Evolutionary conservation across 2,888 invertebrate genomes (phyloP).

Genomic region (Tryphoninae sp.): DNA sequence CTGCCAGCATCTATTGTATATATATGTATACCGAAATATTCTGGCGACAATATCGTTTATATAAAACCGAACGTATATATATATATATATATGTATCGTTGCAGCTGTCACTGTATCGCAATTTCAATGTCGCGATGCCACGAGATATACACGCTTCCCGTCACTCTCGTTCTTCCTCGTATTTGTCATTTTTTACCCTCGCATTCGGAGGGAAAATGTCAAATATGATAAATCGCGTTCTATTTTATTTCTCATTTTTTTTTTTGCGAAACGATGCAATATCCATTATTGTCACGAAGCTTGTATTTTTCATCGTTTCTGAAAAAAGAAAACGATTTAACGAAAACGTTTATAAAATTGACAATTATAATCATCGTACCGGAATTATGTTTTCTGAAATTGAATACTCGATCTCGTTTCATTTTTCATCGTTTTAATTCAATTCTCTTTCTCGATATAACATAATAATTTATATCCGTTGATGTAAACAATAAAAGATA

Average conservation of each 20-base stretch:
- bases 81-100: slow-evolving; percentile 24
- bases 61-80: slow-evolving; percentile 3
- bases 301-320: background rate
- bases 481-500: background rate
- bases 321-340: background rate
- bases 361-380: background rate
- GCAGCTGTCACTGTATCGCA: slow-evolving; percentile 55
- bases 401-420: too few species aligned
- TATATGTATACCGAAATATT: slow-evolving; percentile 14
- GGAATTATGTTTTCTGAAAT: too few species aligned
- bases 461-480: too few species aligned
- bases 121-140: slow-evolving; percentile 41
- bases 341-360: background rate
- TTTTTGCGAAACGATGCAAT: slow-evolving; percentile 18
- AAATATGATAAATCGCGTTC: slow-evolving; percentile 53
- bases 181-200: slow-evolving; percentile 46
- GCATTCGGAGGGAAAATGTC: slow-evolving; percentile 42
- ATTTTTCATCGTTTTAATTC: too few species aligned
- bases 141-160: slow-evolving; percentile 34
- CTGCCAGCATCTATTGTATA: background rate
- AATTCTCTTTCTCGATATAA: too few species aligned
- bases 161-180: slow-evolving; percentile 45
- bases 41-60: slow-evolving; percentile 32
- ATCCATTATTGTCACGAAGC: slow-evolving; percentile 6
- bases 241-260: background rate